Percentiles rank a stretch among this genome's conserved stretches.
These are phyloP conservation scores for Willowsia nigromaculata DNA, from an alignment of 2,888 invertebrate species.

Conservation along the genomic window DNA sequence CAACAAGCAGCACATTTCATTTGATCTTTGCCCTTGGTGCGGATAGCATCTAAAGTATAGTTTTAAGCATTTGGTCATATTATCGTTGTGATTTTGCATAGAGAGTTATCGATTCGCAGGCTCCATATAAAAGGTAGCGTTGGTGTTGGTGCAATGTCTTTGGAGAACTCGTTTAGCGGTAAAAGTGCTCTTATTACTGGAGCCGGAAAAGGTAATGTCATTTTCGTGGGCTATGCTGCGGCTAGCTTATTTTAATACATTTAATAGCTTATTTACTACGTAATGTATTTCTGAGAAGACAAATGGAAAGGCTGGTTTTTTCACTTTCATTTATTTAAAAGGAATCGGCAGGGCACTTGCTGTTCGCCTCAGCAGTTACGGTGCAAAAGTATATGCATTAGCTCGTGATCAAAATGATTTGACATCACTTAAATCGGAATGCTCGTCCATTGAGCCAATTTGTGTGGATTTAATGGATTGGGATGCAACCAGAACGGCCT, in stretches of 20 bases:
- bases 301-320: no score
- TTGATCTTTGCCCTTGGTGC: slow-evolving; percentile 22
- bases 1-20: slow-evolving; percentile 6
- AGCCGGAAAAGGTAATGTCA: slow-evolving; percentile 81
- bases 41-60: not conserved
- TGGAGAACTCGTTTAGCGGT: slow-evolving; percentile 79
- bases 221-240: no score
- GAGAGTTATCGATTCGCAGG: not conserved
- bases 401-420: slow-evolving; percentile 80
- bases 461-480: slow-evolving; percentile 81
- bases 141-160: slow-evolving; percentile 53
- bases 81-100: not conserved
- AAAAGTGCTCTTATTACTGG: slow-evolving; percentile 81
- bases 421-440: slow-evolving; percentile 79
- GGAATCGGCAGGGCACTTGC: slow-evolving; percentile 80
- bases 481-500: slow-evolving; percentile 80
- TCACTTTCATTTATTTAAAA: no score
- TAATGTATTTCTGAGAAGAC: no score
- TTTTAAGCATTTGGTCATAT: not conserved
- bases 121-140: no score
- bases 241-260: not conserved
- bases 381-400: slow-evolving; percentile 80
- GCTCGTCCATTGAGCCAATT: slow-evolving; percentile 79
- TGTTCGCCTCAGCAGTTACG: slow-evolving; percentile 79
- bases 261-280: not conserved